Evolutionary conservation across 2,797 vertebrate genomes (phyloP).

Genomic region (Dendrocincla fuliginosa): DNA sequence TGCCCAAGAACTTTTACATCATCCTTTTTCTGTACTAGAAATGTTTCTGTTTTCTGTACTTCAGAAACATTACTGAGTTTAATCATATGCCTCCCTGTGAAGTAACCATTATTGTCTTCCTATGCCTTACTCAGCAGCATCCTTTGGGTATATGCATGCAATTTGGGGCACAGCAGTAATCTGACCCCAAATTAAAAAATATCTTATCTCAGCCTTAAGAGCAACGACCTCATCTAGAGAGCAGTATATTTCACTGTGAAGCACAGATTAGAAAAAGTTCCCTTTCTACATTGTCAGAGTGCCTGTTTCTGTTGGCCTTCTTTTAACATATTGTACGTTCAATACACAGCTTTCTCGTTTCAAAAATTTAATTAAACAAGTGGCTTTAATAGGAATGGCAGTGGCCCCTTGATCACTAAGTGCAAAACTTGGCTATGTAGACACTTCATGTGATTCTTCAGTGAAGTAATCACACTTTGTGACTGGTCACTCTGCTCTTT

Average conservation of each 20-base stretch:
- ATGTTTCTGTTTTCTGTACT: too few species aligned
- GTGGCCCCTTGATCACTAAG: not conserved
- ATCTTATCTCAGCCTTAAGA: not conserved
- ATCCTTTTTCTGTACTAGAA: not conserved
- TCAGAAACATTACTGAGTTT: not conserved
- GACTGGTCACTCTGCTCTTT: not conserved
- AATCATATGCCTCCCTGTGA: not conserved
- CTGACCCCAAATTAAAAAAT: not conserved
- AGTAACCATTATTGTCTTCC: not conserved
- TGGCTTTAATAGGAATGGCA: not conserved
- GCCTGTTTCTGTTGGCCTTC: not conserved
- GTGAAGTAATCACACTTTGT: not conserved
- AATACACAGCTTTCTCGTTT: not conserved
- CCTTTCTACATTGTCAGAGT: not conserved
- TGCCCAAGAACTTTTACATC: not conserved
- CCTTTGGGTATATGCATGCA: rapidly evolving
- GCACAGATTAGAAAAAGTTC: not conserved
- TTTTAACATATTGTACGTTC: not conserved
- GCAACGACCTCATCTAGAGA: not conserved
- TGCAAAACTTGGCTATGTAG: not conserved
- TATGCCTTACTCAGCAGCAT: not conserved
- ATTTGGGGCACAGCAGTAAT: not conserved
- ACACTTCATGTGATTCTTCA: not conserved
- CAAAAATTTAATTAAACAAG: not conserved
- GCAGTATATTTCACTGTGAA: not conserved